Percentiles rank a stretch among this genome's conserved stretches.
Evolutionary conservation across 2,888 invertebrate species (phyloP).

Genomic region (Amphipyra tragopoginis): DNA sequence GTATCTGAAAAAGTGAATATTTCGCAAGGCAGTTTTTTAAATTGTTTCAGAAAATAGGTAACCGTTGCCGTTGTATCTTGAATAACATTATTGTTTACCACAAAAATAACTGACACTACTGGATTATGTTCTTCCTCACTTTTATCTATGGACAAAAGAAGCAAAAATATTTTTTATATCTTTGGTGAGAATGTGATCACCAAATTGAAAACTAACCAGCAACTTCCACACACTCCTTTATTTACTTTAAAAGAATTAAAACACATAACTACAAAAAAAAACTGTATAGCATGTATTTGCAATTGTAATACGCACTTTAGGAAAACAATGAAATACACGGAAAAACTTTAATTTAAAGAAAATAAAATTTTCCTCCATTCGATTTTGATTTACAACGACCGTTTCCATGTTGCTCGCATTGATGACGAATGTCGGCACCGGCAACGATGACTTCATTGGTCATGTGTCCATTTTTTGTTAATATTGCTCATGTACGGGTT

Average conservation of each 20-base stretch:
- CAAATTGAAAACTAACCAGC: not conserved
- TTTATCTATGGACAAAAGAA: not conserved
- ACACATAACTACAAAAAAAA: no score
- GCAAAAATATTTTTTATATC: not conserved
- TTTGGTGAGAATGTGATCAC: not conserved
- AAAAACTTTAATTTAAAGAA: not conserved
- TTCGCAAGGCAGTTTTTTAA: not conserved
- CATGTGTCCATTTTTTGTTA: constrained; percentile 58
- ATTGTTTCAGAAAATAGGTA: not conserved
- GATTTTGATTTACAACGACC: constrained; percentile 38
- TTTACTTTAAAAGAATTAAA: no score
- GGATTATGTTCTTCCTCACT: not conserved
- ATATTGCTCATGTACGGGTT: constrained; percentile 45
- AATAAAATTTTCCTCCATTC: constrained; percentile 1
- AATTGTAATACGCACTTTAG: no score
- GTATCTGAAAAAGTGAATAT: constrained; percentile 4
- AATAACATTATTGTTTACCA: not conserved
- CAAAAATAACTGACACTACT: not conserved
- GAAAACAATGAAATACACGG: no score
- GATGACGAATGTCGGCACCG: constrained; percentile 51
- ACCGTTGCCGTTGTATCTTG: not conserved
- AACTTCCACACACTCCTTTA: no score
- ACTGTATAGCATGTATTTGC: no score
- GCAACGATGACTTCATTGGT: constrained; percentile 63
- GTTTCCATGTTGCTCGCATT: constrained; percentile 47